Conservation (phyloP, 2,797 vertebrate species). For the Microctenopoma stevenorrisi region DNA sequence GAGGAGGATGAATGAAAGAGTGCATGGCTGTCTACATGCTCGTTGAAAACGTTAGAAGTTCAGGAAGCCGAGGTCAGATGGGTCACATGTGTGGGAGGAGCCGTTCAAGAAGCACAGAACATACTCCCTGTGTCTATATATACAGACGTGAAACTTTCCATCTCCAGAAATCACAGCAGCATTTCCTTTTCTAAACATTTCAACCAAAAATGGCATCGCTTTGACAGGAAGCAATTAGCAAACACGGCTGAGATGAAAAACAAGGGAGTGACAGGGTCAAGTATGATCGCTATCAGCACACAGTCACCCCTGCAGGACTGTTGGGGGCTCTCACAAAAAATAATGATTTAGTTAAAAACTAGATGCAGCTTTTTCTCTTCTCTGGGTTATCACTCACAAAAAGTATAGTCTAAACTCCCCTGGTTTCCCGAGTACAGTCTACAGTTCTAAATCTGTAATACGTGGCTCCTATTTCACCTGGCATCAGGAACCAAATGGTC, state of each 20-base stretch:
- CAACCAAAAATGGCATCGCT: conserved; percentile 53
- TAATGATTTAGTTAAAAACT: conserved; percentile 45
- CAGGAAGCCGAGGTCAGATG: conserved; percentile 47
- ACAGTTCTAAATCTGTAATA: conserved; percentile 56
- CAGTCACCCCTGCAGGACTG: conserved; percentile 26
- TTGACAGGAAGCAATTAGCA: conserved; percentile 75
- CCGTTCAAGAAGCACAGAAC: conserved; percentile 35
- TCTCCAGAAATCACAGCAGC: conserved; percentile 67
- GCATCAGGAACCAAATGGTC: conserved; percentile 73
- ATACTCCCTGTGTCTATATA: conserved; percentile 54
- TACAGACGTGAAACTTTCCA: conserved; percentile 58
- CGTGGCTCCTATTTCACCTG: conserved; percentile 56
- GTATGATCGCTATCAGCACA: conserved; percentile 58
- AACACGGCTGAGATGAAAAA: conserved; percentile 70
- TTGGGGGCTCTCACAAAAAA: conserved; percentile 16
- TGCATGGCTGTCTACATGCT: not conserved
- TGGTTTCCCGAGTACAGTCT: conserved; percentile 38
- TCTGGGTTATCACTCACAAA: conserved; percentile 19
- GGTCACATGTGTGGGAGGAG: conserved; percentile 55
- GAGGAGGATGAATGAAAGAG: conserved; percentile 15
- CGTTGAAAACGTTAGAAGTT: conserved; percentile 44
- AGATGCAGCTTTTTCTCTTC: conserved; percentile 16
- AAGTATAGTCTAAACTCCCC: conserved; percentile 33
- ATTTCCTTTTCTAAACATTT: conserved; percentile 78
- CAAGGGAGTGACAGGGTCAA: conserved; percentile 69